phyloP scores from a whole-genome alignment of 2,113 vertebrate species.

The Ictalurus furcatus region DNA sequence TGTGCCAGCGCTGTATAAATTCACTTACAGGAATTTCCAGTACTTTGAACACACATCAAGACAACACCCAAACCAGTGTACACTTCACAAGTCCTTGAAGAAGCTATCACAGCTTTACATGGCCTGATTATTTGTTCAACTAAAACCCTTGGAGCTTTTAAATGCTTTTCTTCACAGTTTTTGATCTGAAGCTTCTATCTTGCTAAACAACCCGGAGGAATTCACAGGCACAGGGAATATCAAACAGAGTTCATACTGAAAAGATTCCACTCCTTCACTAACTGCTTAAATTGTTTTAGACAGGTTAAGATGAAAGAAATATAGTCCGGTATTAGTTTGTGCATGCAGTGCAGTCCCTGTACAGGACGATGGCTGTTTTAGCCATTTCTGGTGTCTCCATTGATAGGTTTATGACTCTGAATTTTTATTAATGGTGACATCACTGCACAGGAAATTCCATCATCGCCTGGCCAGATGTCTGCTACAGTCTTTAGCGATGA shows the following conservation, averaged over 20 bases:
- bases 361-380: conserved; percentile 16
- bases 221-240: neutral
- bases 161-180: neutral
- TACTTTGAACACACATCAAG: neutral
- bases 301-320: conserved; percentile 2
- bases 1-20: neutral
- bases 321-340: neutral
- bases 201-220: neutral
- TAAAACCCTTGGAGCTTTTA: neutral
- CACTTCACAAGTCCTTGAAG: neutral
- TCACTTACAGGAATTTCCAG: neutral
- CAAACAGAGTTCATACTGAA: neutral
- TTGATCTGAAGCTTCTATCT: neutral
- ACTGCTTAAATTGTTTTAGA: conserved; percentile 1
- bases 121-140: neutral
- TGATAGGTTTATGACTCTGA: conserved; percentile 15
- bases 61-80: neutral
- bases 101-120: neutral
- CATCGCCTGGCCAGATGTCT: conserved; percentile 19
- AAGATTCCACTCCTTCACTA: conserved; percentile 5
- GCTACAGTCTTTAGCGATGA: conserved; percentile 28
- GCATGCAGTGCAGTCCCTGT: neutral
- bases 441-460: conserved; percentile 34
- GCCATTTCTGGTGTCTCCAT: conserved; percentile 27
- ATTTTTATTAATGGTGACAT: conserved; percentile 38